phyloP scores from a whole-genome alignment of 2,797 vertebrate genomes.

The Okamejei kenojei region DNA sequence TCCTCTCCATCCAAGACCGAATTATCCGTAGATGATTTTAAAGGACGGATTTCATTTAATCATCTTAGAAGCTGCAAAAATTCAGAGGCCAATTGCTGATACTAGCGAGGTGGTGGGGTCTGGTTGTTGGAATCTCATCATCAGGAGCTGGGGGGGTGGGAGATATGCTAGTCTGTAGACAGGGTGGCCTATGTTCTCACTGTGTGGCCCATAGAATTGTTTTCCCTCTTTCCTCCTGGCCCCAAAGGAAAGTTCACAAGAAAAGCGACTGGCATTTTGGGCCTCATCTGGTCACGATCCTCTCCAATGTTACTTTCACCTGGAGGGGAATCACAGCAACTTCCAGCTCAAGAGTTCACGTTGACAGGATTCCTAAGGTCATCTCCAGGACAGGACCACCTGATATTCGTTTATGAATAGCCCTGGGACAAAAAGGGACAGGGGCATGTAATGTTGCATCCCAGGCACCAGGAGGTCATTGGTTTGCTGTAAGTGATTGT shows the following conservation, averaged over 20 bases:
- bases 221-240: neutral
- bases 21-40: neutral
- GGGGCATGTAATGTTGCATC: neutral
- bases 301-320: neutral
- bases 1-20: neutral
- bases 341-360: neutral
- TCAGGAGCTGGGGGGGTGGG: neutral
- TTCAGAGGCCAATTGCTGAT: neutral
- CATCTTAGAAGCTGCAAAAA: neutral
- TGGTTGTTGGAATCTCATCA: neutral
- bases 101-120: neutral
- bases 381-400: neutral
- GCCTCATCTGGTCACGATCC: neutral
- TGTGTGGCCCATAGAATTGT: neutral
- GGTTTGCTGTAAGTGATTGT: neutral
- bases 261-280: neutral
- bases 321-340: neutral
- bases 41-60: neutral
- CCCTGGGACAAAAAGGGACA: neutral
- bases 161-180: neutral
- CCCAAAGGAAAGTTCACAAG: neutral
- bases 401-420: neutral
- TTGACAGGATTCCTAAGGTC: neutral
- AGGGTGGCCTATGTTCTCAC: neutral
- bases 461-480: neutral